Evolutionary conservation across 23 tunicate genomes (phyloP).

Genomic region (Clavelina lepadiformis): DNA sequence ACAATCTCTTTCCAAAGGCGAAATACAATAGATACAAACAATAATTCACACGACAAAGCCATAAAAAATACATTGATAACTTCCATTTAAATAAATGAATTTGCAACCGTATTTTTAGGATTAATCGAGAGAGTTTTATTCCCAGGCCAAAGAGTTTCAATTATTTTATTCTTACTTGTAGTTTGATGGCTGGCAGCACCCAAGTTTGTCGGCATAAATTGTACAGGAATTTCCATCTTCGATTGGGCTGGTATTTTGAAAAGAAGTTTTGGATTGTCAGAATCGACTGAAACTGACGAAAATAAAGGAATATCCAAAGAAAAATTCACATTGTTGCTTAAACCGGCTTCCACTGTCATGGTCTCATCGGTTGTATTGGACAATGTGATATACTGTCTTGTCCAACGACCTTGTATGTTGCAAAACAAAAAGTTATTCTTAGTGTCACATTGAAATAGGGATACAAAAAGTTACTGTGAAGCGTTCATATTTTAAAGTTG

Average conservation of each 20-base stretch:
- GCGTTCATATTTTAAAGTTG: too few relatives aligned
- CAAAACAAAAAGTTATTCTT: not conserved
- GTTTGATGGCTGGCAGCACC: slow-evolving; percentile 63
- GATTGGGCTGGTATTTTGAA: slow-evolving; percentile 56
- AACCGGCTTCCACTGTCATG: slow-evolving; percentile 39
- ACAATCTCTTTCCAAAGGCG: not conserved
- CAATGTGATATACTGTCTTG: slow-evolving; percentile 67
- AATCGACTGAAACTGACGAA: slow-evolving; percentile 5
- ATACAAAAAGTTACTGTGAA: not conserved
- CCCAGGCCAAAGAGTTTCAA: too few relatives aligned
- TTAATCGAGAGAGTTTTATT: too few relatives aligned
- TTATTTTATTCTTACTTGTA: slow-evolving; percentile 48
- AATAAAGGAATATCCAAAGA: slow-evolving; percentile 47
- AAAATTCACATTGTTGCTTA: slow-evolving; percentile 62
- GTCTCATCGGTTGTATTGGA: slow-evolving; percentile 65
- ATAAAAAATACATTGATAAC: too few relatives aligned
- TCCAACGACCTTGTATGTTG: slow-evolving; percentile 84
- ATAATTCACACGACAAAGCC: too few relatives aligned
- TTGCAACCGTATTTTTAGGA: too few relatives aligned
- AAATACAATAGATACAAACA: not conserved
- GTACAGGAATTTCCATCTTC: slow-evolving; percentile 48
- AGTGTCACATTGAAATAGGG: not conserved
- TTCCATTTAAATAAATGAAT: too few relatives aligned
- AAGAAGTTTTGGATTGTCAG: slow-evolving; percentile 9
- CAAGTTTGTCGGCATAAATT: slow-evolving; percentile 72